Evolutionary conservation across 2,113 vertebrate genomes (phyloP).

Genomic region (Nyctereutes procyonoides): DNA sequence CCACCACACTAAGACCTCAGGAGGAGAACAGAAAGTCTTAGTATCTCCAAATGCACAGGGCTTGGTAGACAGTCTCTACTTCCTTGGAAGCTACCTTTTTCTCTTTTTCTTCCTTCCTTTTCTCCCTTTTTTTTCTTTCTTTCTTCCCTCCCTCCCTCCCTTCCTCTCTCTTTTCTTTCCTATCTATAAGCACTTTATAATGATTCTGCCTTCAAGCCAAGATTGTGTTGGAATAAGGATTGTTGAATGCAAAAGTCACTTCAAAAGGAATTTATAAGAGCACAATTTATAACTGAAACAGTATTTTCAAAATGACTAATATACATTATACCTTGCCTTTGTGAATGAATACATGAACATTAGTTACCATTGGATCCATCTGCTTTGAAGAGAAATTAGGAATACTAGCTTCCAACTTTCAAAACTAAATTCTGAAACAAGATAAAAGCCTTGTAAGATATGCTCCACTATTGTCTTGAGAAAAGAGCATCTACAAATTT

Average conservation of each 20-base stretch:
- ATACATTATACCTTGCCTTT: background rate
- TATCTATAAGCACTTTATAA: background rate
- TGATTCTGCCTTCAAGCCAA: background rate
- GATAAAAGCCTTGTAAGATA: background rate
- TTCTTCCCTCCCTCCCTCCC: too few relatives aligned
- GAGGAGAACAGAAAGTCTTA: background rate
- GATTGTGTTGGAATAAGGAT: background rate
- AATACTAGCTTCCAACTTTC: background rate
- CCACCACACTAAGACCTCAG: background rate
- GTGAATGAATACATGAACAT: background rate
- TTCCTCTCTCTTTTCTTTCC: background rate
- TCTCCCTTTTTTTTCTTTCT: background rate
- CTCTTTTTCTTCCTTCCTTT: background rate
- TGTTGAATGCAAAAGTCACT: background rate
- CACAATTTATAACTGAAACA: background rate
- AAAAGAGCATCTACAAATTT: background rate
- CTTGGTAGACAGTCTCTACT: background rate
- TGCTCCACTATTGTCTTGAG: background rate
- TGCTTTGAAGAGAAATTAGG: background rate
- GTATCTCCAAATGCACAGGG: background rate
- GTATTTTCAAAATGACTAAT: background rate
- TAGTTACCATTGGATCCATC: background rate
- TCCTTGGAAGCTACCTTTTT: background rate
- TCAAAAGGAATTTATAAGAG: background rate
- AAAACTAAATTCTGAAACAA: conserved; percentile 20